These are phyloP conservation scores for Corythaixoides concolor DNA, from an alignment of 2,113 vertebrate species.

Conservation along the genomic window DNA sequence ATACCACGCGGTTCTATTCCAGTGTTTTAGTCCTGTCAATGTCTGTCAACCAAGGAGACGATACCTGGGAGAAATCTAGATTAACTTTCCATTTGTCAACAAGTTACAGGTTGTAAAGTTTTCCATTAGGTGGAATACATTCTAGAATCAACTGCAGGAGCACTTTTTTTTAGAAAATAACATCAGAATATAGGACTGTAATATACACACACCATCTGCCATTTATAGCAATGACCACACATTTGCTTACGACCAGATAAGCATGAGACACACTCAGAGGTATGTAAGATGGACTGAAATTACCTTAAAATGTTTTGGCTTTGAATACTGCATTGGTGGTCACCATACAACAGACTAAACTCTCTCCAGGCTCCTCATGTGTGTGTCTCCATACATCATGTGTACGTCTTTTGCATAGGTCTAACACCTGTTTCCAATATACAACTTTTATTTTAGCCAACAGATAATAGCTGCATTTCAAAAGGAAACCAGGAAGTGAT, in stretches of 20 bases:
- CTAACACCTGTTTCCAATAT: neutral
- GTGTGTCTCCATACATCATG: neutral
- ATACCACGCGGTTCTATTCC: neutral
- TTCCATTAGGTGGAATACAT: neutral
- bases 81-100: neutral
- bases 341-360: neutral
- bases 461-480: neutral
- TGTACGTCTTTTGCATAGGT: neutral
- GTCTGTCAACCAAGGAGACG: neutral
- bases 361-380: neutral
- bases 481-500: neutral
- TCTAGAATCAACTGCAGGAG: neutral
- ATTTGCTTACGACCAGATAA: neutral
- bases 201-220: neutral
- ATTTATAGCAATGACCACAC: neutral
- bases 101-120: neutral
- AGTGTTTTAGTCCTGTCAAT: neutral
- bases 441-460: neutral
- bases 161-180: neutral
- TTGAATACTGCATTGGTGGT: neutral
- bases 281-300: neutral
- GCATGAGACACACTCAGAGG: neutral
- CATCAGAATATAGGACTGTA: neutral
- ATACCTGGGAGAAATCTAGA: neutral
- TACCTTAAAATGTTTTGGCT: neutral